These are phyloP conservation scores for Epirrhoe tristata DNA, from an alignment of 2,888 invertebrate genomes.

Conservation along the genomic window DNA sequence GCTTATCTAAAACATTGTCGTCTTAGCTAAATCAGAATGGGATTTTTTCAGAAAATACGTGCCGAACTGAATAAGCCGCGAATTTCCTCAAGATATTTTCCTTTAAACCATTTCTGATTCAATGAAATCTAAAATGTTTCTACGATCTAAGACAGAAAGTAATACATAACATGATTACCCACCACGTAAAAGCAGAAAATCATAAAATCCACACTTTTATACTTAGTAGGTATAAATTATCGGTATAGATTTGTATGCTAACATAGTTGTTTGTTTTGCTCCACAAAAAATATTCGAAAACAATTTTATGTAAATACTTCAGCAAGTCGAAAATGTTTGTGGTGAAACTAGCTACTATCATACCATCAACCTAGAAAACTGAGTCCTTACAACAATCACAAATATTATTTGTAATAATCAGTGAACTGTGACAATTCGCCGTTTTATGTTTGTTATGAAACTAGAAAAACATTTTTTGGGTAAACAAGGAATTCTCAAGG, in stretches of 20 bases:
- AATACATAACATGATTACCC: no score
- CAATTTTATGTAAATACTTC: constrained; percentile 1
- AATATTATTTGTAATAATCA: constrained; percentile 22
- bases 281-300: neutral
- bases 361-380: constrained; percentile 16
- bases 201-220: no score
- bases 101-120: neutral
- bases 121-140: neutral
- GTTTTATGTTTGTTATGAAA: constrained; percentile 30
- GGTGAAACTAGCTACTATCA: neutral
- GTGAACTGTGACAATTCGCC: constrained; percentile 18
- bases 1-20: neutral
- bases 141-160: no score
- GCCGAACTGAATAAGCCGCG: neutral
- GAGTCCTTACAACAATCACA: neutral
- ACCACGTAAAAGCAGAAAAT: no score
- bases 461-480: constrained; percentile 25
- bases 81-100: neutral
- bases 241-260: no score
- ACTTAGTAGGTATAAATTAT: no score
- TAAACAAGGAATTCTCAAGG: constrained; percentile 23
- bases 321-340: neutral
- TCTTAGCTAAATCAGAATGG: neutral
- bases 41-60: neutral
- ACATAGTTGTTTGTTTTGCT: no score